Evolutionary conservation across 1,140 invertebrate genomes (phyloP), one percentile per base, ranked within the genome.

Genomic region (Cydia fagiglandana): DNA sequence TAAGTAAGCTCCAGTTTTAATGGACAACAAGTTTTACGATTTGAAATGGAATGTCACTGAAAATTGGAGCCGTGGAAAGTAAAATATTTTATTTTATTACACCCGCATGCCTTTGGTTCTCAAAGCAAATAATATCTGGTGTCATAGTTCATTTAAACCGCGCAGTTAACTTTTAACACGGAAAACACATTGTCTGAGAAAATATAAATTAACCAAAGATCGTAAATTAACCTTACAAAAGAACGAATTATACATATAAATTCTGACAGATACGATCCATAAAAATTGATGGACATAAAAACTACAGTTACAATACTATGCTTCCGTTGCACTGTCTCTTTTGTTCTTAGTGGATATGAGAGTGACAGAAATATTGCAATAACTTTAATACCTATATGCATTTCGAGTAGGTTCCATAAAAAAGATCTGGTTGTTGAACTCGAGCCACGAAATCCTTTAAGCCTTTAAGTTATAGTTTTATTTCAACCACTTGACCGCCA

Each of bases 151-250:
- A 70, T 45, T 70, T 45, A 70, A 70, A 17, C n/a, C 56, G 9
- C 15, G 34, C 66, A 70, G 15, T 70, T 20, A 70, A 70, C 34
- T 70, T 38, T 70, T 70, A 70, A 70, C 66, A 70, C n/a, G 30
- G 34, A 70, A 45, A 70, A 70, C 34, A 38, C 66, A 45, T 68
- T 70, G 30, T 70, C 34, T 9, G 30, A 70, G 66, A 45, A 70
- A 68, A 70, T 45, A 70, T 70, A 70, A 70, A 70, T 70, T 70
- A 70, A 70, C 66, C 66, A 38, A 61, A 70, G 30, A 70, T 70
- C 66, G 66, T 70, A 70, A 70, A 70, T 38, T 17, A 38, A 38
- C 15, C n/a, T 34, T 41, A 70, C 30, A 38, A 70, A 70, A 70
- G 66, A 61, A 61, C 12, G 13, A 68, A 68, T 68, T 34, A 68